Conservation (phyloP, 2,797 vertebrate genomes). For the Eulemur coronatus region DNA sequence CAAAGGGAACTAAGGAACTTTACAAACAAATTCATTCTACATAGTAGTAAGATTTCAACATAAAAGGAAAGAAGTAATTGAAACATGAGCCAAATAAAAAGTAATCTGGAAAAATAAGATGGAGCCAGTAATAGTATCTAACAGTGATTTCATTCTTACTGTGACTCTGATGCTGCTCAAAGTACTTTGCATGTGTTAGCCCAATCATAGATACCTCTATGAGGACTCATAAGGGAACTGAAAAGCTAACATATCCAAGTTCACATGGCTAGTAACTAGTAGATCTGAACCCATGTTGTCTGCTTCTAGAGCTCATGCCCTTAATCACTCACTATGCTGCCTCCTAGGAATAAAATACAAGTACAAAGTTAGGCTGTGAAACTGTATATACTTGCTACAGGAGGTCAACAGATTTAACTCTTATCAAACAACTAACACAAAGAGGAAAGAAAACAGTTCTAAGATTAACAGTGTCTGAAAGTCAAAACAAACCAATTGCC, state of each 20-base stretch:
- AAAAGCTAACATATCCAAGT: neutral
- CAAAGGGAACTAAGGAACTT: neutral
- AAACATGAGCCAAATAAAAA: neutral
- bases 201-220: neutral
- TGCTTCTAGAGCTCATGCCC: neutral
- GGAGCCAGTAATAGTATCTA: neutral
- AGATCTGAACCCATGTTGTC: neutral
- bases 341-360: slow-evolving; percentile 23
- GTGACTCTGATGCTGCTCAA: neutral
- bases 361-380: neutral
- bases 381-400: neutral
- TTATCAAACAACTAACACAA: neutral
- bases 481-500: neutral
- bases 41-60: neutral
- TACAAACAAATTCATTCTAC: neutral
- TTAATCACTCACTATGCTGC: neutral
- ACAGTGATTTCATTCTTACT: neutral
- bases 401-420: neutral
- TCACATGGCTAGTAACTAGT: neutral
- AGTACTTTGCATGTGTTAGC: neutral
- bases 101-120: neutral
- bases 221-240: neutral
- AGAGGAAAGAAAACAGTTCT: neutral
- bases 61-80: neutral
- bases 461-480: neutral